Evolutionary conservation across 2,888 invertebrate species (phyloP).

Genomic region (Nysson spinosus): DNA sequence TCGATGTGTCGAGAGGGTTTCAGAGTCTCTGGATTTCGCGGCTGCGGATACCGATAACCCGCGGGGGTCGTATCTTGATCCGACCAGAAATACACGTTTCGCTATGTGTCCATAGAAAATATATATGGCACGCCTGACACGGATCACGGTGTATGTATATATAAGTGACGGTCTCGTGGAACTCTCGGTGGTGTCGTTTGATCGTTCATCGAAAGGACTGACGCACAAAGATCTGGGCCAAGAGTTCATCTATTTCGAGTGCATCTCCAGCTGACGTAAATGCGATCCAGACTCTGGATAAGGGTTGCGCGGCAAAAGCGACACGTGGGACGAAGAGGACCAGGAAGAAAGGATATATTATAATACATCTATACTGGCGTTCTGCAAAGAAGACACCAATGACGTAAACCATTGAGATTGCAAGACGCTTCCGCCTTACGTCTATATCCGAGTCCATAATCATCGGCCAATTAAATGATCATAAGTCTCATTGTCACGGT

Average conservation of each 20-base stretch:
- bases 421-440: too few relatives aligned
- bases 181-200: slow-evolving; percentile 40
- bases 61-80: slow-evolving; percentile 33
- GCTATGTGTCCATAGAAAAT: background rate
- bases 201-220: slow-evolving; percentile 46
- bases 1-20: slow-evolving; percentile 17
- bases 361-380: too few relatives aligned
- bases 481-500: too few relatives aligned
- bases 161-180: background rate
- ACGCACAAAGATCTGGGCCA: slow-evolving; percentile 71
- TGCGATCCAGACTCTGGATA: slow-evolving; percentile 69
- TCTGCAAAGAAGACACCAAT: too few relatives aligned
- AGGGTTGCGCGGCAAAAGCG: slow-evolving; percentile 56
- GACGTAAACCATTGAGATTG: too few relatives aligned
- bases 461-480: too few relatives aligned
- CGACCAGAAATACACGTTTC: slow-evolving; percentile 34
- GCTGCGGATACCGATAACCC: slow-evolving; percentile 35
- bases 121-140: background rate
- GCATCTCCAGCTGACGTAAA: slow-evolving; percentile 71
- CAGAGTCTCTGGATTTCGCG: slow-evolving; percentile 34
- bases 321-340: slow-evolving; percentile 32
- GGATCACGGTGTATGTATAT: background rate
- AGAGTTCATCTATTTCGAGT: slow-evolving; percentile 76
- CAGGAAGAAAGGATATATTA: too few relatives aligned
- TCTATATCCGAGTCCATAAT: too few relatives aligned